Evolutionary conservation across 2,113 vertebrate species (phyloP).

Genomic region (Bostrychus sinensis): DNA sequence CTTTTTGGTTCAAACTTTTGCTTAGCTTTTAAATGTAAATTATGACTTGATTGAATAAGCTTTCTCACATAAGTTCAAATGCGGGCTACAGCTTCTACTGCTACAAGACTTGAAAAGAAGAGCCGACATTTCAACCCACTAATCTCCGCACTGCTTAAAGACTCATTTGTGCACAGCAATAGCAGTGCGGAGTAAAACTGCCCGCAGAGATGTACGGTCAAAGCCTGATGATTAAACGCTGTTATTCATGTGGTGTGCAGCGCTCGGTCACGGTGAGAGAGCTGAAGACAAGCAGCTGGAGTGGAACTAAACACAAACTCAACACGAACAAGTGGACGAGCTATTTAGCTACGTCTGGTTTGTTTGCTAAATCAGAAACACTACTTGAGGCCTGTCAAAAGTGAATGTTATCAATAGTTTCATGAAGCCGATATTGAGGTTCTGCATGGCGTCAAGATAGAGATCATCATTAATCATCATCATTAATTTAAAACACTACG

Average conservation of each 20-base stretch:
- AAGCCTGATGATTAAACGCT: constrained; percentile 4
- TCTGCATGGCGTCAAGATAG: neutral
- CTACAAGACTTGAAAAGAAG: constrained; percentile 2
- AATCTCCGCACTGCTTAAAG: constrained; percentile 22
- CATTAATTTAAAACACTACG: too few species aligned
- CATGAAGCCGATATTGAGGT: neutral
- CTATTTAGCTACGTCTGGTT: constrained; percentile 28
- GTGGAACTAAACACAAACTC: constrained; percentile 20
- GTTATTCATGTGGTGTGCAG: constrained; percentile 19
- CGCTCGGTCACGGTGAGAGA: constrained; percentile 14
- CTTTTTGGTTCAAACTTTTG: too few species aligned
- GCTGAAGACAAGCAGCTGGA: constrained; percentile 22
- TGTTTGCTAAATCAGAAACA: constrained; percentile 10
- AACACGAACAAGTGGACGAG: constrained; percentile 29
- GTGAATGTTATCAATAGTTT: neutral
- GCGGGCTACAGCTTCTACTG: neutral
- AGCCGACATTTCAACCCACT: constrained; percentile 16
- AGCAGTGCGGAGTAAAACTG: constrained; percentile 5
- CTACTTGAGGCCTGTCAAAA: constrained; percentile 7
- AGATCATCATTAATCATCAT: neutral
- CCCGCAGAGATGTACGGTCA: neutral
- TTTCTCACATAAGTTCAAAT: neutral
- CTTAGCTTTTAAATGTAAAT: too few species aligned
- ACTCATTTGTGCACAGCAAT: constrained; percentile 1
- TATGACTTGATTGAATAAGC: neutral